phyloP scores from a whole-genome alignment of 2,113 vertebrate genomes.

The Poecilia latipinna region DNA sequence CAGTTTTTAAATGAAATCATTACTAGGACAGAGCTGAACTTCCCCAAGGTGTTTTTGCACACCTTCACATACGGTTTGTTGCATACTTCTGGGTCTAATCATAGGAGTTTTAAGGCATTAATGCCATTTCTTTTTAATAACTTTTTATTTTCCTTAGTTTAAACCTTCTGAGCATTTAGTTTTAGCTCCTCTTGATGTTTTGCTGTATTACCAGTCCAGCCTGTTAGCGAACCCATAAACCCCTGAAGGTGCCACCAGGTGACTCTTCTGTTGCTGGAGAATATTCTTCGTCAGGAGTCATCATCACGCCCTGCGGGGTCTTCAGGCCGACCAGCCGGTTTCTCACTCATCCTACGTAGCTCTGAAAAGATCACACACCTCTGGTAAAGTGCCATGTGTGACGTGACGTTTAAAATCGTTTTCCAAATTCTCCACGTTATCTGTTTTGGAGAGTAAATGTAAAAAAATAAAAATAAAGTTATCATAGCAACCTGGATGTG shows the following conservation, averaged over 20 bases:
- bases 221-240: neutral
- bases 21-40: no score
- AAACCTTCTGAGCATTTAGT: neutral
- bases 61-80: no score
- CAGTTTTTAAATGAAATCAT: no score
- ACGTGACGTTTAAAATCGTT: neutral
- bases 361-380: neutral
- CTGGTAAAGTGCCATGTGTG: neutral
- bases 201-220: neutral
- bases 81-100: no score
- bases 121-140: neutral
- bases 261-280: slow-evolving; percentile 12
- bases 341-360: neutral
- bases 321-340: slow-evolving; percentile 43
- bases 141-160: neutral
- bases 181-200: neutral
- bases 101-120: neutral
- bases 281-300: slow-evolving; percentile 55
- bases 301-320: slow-evolving; percentile 39
- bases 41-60: no score
- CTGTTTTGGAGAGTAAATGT: no score
- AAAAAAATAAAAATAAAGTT: neutral
- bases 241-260: neutral
- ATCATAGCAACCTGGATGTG: neutral
- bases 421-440: no score